Conservation (phyloP, 2,113 vertebrate genomes). For the Cyanistes caeruleus region DNA sequence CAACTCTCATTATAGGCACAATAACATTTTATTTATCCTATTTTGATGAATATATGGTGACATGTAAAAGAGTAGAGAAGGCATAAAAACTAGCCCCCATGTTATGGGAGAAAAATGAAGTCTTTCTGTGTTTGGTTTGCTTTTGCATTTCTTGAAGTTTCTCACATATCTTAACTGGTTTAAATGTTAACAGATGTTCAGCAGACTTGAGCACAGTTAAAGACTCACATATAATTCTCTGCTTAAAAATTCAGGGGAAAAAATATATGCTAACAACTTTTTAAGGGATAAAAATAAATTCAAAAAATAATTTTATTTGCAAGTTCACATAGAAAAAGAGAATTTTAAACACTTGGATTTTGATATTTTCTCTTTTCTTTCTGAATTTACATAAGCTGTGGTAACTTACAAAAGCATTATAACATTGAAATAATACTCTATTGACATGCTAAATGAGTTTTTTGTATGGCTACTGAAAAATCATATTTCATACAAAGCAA, state of each 20-base stretch:
- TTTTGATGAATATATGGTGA: conserved; percentile 19
- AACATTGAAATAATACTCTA: not conserved
- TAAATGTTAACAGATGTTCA: conserved; percentile 37
- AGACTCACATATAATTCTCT: not conserved
- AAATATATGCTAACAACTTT: not conserved
- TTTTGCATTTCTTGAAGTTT: not conserved
- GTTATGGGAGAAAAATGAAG: not conserved
- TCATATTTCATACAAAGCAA: not conserved
- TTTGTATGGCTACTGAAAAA: conserved; percentile 7
- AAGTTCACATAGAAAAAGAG: not conserved
- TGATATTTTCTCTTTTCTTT: not conserved
- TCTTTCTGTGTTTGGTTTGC: not conserved
- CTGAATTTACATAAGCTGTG: not conserved
- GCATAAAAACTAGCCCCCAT: not conserved
- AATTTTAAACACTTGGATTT: not conserved
- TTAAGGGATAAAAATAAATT: not conserved
- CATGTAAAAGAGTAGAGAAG: not conserved
- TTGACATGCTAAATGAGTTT: not conserved
- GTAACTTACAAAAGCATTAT: not conserved
- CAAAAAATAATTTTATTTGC: not conserved
- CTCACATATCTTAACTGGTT: not conserved
- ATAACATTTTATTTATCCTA: conserved; percentile 15
- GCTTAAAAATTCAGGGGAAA: not conserved
- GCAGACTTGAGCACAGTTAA: not conserved
- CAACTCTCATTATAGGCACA: not conserved